A percentile compares a stretch with the other conserved stretches of the same genome.
Evolutionary conservation across 2,888 invertebrate genomes (phyloP).

Genomic region (Elysia crispata): DNA sequence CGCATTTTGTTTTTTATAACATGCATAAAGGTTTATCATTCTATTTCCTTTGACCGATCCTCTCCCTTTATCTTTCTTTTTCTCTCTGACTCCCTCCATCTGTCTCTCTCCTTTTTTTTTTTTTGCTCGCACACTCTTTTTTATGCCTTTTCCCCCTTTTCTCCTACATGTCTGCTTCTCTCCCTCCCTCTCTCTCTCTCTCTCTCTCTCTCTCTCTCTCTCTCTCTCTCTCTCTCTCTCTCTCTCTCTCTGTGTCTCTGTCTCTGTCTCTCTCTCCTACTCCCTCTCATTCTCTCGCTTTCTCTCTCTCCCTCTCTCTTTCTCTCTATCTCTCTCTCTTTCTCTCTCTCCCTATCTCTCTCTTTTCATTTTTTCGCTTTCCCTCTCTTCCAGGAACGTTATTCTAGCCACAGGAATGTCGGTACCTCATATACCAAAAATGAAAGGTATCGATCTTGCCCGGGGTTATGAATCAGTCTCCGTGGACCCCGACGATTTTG

Average conservation of each 20-base stretch:
- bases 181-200: neutral
- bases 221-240: neutral
- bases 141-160: too few relatives aligned
- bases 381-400: conserved; percentile 70
- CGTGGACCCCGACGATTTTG: conserved; percentile 74
- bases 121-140: too few relatives aligned
- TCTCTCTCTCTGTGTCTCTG: neutral
- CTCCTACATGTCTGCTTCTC: neutral
- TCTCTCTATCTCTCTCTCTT: neutral
- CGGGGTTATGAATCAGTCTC: conserved; percentile 76
- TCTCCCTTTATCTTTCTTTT: too few relatives aligned
- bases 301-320: neutral
- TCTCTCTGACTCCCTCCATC: too few relatives aligned
- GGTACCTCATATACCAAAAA: conserved; percentile 71
- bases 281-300: neutral
- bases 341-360: neutral
- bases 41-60: too few relatives aligned
- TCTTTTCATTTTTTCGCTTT: neutral
- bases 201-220: neutral
- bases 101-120: too few relatives aligned
- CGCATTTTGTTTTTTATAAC: too few relatives aligned
- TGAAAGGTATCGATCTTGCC: conserved; percentile 73
- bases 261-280: neutral
- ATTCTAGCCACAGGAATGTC: conserved; percentile 77
- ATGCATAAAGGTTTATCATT: too few relatives aligned